phyloP scores from a whole-genome alignment of 2,888 invertebrate species.

The Ferdinandea cuprea region DNA sequence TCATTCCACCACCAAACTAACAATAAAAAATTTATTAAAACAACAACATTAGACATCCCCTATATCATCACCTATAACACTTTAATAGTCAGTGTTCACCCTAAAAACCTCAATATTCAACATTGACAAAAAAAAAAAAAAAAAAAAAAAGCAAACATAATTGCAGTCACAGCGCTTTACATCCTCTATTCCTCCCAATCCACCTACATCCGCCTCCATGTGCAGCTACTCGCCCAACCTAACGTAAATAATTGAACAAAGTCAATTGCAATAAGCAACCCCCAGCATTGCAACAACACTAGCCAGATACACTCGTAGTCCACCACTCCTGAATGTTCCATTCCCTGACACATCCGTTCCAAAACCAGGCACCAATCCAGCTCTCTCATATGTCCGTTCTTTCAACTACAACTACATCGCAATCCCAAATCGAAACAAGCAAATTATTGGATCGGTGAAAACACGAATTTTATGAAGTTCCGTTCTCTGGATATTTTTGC shows the following conservation, averaged over 20 bases:
- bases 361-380: conserved; percentile 6
- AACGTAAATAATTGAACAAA: conserved; percentile 72
- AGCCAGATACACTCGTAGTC: conserved; percentile 13
- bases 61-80: conserved; percentile 22
- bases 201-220: not conserved
- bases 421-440: conserved; percentile 69
- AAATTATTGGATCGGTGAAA: conserved; percentile 65
- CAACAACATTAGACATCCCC: conserved; percentile 20
- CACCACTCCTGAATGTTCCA: conserved; percentile 5
- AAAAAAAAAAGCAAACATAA: conserved; percentile 24
- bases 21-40: conserved; percentile 7
- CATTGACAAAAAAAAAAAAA: conserved; percentile 44
- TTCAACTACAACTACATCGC: no score
- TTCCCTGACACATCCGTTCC: conserved; percentile 41
- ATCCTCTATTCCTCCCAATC: not conserved
- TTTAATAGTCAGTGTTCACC: conserved; percentile 46
- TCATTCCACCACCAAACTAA: not conserved
- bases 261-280: conserved; percentile 68
- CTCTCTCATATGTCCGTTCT: not conserved
- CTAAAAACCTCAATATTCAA: conserved; percentile 58
- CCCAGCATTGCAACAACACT: conserved; percentile 48
- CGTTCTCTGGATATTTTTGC: conserved; percentile 68
- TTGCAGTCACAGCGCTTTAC: conserved; percentile 40
- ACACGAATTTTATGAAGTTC: conserved; percentile 68
- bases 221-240: conserved; percentile 21